These are phyloP conservation scores for Eclectus roratus DNA, from an alignment of 2,113 vertebrate genomes.

Conservation along the genomic window DNA sequence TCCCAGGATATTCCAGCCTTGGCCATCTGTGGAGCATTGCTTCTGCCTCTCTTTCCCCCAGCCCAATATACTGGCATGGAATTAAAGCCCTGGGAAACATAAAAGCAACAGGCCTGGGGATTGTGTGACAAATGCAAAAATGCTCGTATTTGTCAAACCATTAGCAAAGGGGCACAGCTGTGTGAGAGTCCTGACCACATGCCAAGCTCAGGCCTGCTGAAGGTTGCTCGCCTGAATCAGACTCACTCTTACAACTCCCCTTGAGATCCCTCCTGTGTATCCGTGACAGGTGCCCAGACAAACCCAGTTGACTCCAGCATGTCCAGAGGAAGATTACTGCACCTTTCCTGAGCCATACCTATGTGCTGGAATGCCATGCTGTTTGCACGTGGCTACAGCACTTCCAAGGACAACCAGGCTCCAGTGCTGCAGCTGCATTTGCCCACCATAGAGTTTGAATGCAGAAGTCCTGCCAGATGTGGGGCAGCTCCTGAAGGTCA, in stretches of 20 bases:
- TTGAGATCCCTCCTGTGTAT: neutral
- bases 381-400: neutral
- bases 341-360: neutral
- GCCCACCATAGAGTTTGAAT: neutral
- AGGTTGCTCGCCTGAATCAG: neutral
- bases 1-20: conserved; percentile 44
- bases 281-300: neutral
- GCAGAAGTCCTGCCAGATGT: neutral
- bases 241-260: neutral
- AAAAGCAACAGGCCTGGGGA: conserved; percentile 59
- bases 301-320: neutral
- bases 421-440: neutral
- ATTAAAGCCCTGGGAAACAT: conserved; percentile 61
- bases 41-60: neutral
- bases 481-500: neutral
- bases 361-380: neutral
- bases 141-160: conserved; percentile 49
- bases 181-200: neutral
- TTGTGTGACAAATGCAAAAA: conserved; percentile 62
- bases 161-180: conserved; percentile 59
- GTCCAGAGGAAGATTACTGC: neutral
- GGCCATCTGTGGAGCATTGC: conserved; percentile 41
- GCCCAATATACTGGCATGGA: conserved; percentile 34
- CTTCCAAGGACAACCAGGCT: neutral
- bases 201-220: conserved; percentile 28